Conservation (phyloP, 1,140 invertebrate genomes). For the Drosophila setifemur region DNA sequence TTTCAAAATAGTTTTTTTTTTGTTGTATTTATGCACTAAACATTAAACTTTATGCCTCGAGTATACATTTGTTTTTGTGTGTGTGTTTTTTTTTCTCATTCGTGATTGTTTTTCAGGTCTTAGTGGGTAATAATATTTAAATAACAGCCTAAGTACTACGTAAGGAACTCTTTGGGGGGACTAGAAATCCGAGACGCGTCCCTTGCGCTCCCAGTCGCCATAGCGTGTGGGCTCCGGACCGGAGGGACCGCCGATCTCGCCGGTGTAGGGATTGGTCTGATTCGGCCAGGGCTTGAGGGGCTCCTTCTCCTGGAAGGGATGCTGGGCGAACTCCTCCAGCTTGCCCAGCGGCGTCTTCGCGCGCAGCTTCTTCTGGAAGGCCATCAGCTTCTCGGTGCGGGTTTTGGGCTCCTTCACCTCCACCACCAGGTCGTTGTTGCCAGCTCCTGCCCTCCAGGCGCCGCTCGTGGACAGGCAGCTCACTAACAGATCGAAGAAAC, state of each 20-base stretch:
- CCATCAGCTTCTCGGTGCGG: constrained; percentile 74
- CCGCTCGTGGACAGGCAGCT: constrained; percentile 54
- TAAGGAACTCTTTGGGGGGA: constrained; percentile 37
- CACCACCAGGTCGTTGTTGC: constrained; percentile 47
- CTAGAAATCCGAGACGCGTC: constrained; percentile 96
- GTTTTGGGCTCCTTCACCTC: constrained; percentile 61
- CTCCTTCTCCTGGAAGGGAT: constrained; percentile 93
- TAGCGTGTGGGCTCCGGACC: constrained; percentile 99
- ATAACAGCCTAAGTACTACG: constrained; percentile 43
- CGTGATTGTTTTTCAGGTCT: constrained; percentile 25
- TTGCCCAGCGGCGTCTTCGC: constrained; percentile 86
- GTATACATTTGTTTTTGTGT: constrained; percentile 2
- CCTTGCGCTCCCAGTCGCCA: constrained; percentile 99
- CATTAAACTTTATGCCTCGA: constrained; percentile 1
- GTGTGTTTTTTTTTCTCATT: no score
- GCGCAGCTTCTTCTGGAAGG: constrained; percentile 86
- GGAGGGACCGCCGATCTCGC: constrained; percentile 90
- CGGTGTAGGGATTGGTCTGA: constrained; percentile 95
- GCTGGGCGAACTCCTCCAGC: constrained; percentile 87
- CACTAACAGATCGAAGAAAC: constrained; percentile 36
- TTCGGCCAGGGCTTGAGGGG: constrained; percentile 93
- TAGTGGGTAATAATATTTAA: constrained; percentile 18
- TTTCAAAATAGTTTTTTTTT: background rate
- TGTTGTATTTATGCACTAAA: constrained; percentile 1
- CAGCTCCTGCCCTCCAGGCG: constrained; percentile 22